A percentile compares a stretch with the other conserved stretches of the same genome.
Evolutionary conservation across 2,797 vertebrate species (phyloP).

Genomic region (Paramormyrops hopkinsi): DNA sequence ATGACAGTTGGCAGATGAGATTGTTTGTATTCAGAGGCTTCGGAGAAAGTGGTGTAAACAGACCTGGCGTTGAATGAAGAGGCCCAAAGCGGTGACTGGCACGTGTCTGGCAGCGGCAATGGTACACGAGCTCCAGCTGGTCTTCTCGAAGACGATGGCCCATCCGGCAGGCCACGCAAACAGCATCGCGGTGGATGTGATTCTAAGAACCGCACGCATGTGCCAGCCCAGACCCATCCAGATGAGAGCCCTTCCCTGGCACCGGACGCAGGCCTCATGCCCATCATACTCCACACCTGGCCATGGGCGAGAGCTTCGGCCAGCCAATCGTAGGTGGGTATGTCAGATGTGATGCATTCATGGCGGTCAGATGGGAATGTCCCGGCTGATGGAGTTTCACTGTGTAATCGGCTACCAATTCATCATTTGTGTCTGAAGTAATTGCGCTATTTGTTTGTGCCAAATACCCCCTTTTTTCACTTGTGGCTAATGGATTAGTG

Average conservation of each 20-base stretch:
- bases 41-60: neutral
- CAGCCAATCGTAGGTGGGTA: conserved; percentile 16
- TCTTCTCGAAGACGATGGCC: neutral
- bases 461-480: conserved; percentile 5
- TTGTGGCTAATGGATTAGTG: neutral
- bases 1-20: neutral
- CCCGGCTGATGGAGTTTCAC: conserved; percentile 14
- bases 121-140: neutral
- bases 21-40: neutral
- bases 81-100: neutral
- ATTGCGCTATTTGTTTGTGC: conserved; percentile 16
- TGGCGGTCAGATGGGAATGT: neutral
- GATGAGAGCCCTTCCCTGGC: conserved; percentile 7
- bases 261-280: neutral
- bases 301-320: neutral
- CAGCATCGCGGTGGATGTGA: neutral
- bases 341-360: neutral
- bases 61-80: neutral
- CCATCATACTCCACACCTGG: conserved; percentile 36
- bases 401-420: conserved; percentile 12
- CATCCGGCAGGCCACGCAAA: neutral
- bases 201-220: conserved; percentile 12
- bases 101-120: neutral
- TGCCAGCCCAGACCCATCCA: conserved; percentile 21
- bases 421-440: conserved; percentile 1